Evolutionary conservation across 2,113 vertebrate genomes (phyloP).

Genomic region (Crotophaga sulcirostris): DNA sequence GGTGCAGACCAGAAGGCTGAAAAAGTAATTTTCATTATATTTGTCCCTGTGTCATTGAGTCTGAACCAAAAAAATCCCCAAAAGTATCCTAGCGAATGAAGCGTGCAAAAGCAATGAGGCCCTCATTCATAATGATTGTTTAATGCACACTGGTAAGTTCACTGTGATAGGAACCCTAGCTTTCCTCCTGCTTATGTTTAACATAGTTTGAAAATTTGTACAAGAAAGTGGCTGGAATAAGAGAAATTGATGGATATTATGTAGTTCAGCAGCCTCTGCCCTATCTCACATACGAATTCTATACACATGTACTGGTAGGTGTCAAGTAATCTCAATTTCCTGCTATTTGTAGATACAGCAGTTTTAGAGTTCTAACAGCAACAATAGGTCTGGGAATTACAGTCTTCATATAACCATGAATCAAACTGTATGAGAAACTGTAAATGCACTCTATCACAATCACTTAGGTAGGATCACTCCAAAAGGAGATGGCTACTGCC

Average conservation of each 20-base stretch:
- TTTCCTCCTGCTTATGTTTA: not conserved
- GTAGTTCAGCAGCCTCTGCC: not conserved
- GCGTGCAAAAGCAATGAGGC: not conserved
- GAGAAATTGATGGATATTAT: not conserved
- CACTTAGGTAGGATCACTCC: not conserved
- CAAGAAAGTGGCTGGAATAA: not conserved
- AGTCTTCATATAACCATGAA: not conserved
- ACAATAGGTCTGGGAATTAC: not conserved
- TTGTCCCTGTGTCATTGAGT: not conserved
- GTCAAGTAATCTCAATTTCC: not conserved
- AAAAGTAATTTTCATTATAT: not conserved
- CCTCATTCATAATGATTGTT: not conserved
- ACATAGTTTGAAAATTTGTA: not conserved
- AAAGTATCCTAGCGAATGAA: not conserved
- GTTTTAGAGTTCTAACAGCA: not conserved
- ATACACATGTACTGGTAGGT: not conserved
- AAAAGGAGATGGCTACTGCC: not conserved
- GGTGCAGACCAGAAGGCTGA: not conserved
- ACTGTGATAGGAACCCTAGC: not conserved
- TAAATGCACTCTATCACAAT: not conserved
- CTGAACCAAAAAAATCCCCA: not conserved
- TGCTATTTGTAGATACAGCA: not conserved
- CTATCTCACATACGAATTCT: not conserved
- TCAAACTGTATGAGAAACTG: not conserved
- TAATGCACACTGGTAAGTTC: not conserved